Evolutionary conservation across 2,888 invertebrate genomes (phyloP), one percentile per base, ranked within the genome.

Genomic region (Spodoptera picta): DNA sequence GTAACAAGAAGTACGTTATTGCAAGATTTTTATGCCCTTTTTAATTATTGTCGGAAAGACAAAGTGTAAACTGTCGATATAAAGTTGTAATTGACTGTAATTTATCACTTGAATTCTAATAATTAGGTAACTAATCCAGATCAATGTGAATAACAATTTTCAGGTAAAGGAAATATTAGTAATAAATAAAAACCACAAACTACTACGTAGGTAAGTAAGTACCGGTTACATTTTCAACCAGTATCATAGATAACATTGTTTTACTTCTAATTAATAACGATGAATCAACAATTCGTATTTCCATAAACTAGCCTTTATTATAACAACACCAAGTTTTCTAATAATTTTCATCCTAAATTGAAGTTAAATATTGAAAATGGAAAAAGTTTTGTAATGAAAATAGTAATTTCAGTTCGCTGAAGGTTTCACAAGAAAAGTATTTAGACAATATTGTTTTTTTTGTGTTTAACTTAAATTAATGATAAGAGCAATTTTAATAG

Each of bases 361-460:
- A 63, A 69, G 58, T 56, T 45, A 57, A 75, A 64, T 43, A 60
- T 54, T 64, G 45, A 46, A 68, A 58, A 74, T 69, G 62, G 63
- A 69, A 74, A 69, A 71, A 75, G 65, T 75, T 72, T 75, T 56
- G 41, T 54, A 60, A 72, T 75, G 52, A 62, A 74, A 74, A 71
- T 74, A 59, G 63, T 74, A 55, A 74, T 70, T 62, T 61, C 54
- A 69, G 57, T 62, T 69, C 36, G 45, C 57, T 48, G 60, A 52
- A 60, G 53, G 43, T 51, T 47, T 44, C 46, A 48, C 60, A 65
- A 23, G 56, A 50, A 62, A 54, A 52, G 57, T 68, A 69, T 55
- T 70, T 74, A 44, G 54, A 46, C 9, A 36, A 36, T 36, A 47
- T 68, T 73, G 62, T 7, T 60, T 67, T 59, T 73, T 27, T 27